Percentiles rank a stretch among this genome's conserved stretches.
phyloP scores from a whole-genome alignment of 1,140 invertebrate species.

The Pogonus chalceus region DNA sequence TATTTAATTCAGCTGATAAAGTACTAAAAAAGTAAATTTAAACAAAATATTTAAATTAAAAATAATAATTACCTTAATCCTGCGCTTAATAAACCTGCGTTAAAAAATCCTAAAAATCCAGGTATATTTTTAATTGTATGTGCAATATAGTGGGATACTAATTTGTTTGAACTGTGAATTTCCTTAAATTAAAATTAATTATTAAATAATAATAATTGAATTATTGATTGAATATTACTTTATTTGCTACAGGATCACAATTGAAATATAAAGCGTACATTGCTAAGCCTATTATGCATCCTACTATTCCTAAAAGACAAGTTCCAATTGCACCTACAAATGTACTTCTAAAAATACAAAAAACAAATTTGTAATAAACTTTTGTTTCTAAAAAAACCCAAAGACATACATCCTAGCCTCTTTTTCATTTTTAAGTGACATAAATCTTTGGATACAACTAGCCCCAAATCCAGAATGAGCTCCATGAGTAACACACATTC shows the following conservation, averaged over 20 bases:
- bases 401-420: slow-evolving; percentile 45
- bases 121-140: too few relatives aligned
- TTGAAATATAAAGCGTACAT: neutral
- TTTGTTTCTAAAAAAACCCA: slow-evolving; percentile 20
- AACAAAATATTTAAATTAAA: too few relatives aligned
- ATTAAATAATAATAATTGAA: too few relatives aligned
- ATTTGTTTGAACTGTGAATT: too few relatives aligned
- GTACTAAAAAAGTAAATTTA: too few relatives aligned
- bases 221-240: too few relatives aligned
- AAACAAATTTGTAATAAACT: slow-evolving; percentile 37
- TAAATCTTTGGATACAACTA: slow-evolving; percentile 61
- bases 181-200: too few relatives aligned
- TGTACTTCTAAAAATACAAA: slow-evolving; percentile 41
- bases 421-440: slow-evolving; percentile 51
- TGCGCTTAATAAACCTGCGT: too few relatives aligned
- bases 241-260: neutral
- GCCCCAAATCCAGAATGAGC: slow-evolving; percentile 67
- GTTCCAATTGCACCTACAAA: slow-evolving; percentile 39
- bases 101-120: too few relatives aligned
- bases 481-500: slow-evolving; percentile 69
- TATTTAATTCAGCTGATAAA: too few relatives aligned
- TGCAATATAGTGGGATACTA: too few relatives aligned
- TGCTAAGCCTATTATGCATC: neutral
- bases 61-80: too few relatives aligned
- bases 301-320: slow-evolving; percentile 19